phyloP scores from a whole-genome alignment of 2,797 vertebrate genomes.

The Cheracebus regulus region DNA sequence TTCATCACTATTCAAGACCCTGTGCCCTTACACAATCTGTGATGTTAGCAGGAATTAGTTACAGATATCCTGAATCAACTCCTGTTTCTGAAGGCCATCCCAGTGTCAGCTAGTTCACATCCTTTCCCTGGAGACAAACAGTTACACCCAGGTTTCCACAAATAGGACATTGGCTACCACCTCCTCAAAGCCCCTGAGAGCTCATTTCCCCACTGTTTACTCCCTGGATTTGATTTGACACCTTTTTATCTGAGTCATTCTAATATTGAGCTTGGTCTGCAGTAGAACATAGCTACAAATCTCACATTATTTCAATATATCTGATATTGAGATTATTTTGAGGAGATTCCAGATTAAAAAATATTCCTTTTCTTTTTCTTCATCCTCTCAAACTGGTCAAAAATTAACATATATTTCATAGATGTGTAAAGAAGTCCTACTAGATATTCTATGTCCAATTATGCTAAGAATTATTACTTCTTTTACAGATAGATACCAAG shows the following conservation, averaged over 20 bases:
- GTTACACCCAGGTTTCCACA: neutral
- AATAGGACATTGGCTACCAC: neutral
- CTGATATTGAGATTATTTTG: neutral
- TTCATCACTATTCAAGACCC: neutral
- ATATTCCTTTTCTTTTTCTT: neutral
- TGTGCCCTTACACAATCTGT: neutral
- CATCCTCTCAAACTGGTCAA: constrained; percentile 18
- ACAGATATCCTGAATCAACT: neutral
- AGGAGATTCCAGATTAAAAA: neutral
- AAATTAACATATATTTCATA: neutral
- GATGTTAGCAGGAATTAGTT: neutral
- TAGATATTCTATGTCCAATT: neutral
- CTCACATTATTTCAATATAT: neutral
- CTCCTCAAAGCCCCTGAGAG: neutral
- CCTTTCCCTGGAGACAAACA: neutral
- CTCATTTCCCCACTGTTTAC: neutral
- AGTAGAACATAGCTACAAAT: neutral
- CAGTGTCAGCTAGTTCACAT: neutral
- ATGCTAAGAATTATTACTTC: neutral
- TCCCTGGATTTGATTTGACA: neutral
- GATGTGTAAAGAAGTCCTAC: neutral
- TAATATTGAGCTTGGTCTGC: neutral
- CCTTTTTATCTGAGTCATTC: neutral
- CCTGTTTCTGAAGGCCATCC: neutral
- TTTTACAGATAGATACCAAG: neutral